Percentiles rank a stretch among this genome's conserved stretches.
phyloP scores from a whole-genome alignment of 2,113 vertebrate genomes.

The Tachuris rubrigastra region DNA sequence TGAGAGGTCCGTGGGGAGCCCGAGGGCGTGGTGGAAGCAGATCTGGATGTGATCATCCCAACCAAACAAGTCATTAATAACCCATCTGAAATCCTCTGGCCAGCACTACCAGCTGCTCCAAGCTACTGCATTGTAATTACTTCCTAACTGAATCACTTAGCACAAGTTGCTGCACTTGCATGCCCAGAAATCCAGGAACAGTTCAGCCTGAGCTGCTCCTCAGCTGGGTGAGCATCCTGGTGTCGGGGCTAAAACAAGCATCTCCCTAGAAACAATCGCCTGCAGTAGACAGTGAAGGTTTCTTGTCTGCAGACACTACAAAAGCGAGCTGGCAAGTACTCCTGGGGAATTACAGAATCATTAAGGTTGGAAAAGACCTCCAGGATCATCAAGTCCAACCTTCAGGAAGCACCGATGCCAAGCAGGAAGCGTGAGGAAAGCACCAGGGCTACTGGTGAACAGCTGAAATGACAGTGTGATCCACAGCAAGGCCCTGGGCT shows the following conservation, averaged over 20 bases:
- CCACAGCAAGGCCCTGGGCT: not conserved
- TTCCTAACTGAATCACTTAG: not conserved
- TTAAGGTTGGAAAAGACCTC: not conserved
- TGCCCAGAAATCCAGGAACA: not conserved
- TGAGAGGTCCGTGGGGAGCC: slow-evolving; percentile 83
- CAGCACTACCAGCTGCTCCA: not conserved
- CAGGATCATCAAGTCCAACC: not conserved
- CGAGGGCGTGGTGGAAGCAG: slow-evolving; percentile 95
- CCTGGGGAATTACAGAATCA: not conserved
- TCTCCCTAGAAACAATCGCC: not conserved
- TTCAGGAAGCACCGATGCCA: not conserved
- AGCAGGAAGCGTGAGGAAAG: fast-evolving
- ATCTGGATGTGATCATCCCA: slow-evolving; percentile 75
- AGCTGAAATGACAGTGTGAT: fast-evolving
- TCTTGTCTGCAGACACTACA: not conserved
- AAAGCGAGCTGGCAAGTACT: not conserved
- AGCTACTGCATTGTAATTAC: not conserved
- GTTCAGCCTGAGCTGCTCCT: not conserved
- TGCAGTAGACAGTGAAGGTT: not conserved
- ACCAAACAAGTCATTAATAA: slow-evolving; percentile 14
- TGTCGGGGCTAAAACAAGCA: not conserved
- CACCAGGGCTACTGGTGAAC: not conserved
- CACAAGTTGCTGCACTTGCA: not conserved
- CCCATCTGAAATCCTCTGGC: not conserved
- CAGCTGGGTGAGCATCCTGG: not conserved